These are phyloP conservation scores for Drosophila cyrtoloma DNA, from an alignment of 2,888 invertebrate genomes.

Conservation along the genomic window DNA sequence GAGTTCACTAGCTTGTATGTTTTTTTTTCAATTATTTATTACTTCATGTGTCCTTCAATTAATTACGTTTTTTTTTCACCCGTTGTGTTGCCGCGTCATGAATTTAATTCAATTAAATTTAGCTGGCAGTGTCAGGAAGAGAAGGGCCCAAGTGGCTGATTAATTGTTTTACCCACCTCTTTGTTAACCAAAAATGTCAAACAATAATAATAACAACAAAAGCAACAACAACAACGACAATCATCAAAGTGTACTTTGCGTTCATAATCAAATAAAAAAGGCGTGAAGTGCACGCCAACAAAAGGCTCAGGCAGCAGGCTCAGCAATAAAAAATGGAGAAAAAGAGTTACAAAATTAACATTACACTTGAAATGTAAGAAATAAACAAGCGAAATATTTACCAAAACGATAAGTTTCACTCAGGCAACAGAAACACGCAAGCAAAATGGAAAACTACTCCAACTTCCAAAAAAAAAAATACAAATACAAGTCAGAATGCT, in stretches of 20 bases:
- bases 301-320: slow-evolving; percentile 3
- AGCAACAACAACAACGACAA: slow-evolving; percentile 8
- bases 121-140: slow-evolving; percentile 33
- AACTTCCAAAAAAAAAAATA: not conserved
- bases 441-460: slow-evolving; percentile 8
- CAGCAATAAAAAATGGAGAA: slow-evolving; percentile 4
- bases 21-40: slow-evolving; percentile 43
- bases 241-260: slow-evolving; percentile 30
- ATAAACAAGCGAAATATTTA: slow-evolving; percentile 65
- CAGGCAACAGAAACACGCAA: slow-evolving; percentile 39
- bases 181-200: slow-evolving; percentile 23
- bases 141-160: slow-evolving; percentile 38
- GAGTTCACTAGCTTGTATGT: not conserved
- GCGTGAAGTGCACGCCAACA: slow-evolving; percentile 62
- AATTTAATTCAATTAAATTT: slow-evolving; percentile 58
- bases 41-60: slow-evolving; percentile 36
- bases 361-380: slow-evolving; percentile 45
- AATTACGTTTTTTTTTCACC: slow-evolving; percentile 35
- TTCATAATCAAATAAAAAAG: slow-evolving; percentile 59
- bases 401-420: slow-evolving; percentile 51
- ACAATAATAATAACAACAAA: slow-evolving; percentile 9
- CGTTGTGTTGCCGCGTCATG: slow-evolving; percentile 28
- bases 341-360: slow-evolving; percentile 35
- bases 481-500: not conserved
- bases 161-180: slow-evolving; percentile 42